Base-by-base conservation (phyloP, 2,888 invertebrate species). In the Phengaris alcon region DNA sequence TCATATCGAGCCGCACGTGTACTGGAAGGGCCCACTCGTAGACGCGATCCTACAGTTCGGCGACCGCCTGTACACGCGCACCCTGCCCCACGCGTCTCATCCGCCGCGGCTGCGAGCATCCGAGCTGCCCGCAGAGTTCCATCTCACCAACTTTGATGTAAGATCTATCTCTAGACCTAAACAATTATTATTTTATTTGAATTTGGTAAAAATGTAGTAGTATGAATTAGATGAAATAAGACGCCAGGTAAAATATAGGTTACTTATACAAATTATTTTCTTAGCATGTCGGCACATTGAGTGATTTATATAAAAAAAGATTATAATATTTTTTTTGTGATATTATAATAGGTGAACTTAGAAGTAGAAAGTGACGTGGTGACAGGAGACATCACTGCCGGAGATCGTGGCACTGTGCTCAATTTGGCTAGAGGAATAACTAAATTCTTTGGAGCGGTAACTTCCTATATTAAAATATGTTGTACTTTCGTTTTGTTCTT, bases 1-100 rank as follows among this genome's bases (percentile, higher is more conserved):
- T 0, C 86, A 91, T 73, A 90, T 95, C 0, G 95, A 95, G 80
- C 94, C 94, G 0, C 90, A 95, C 69, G 83, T 87, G 0, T 90
- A 93, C 77, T 96, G 95, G 94, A 95, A 94, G 74, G 84, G 94
- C 0, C 83, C 87, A 1, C 86, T 95, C 0, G 82, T 96, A 6
- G 95, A 96, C 83, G 92, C 94, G 0, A 89, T 95, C 4, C 81
- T 96, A 10, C 94, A 94, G 79, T 95, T 95, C 77, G 96, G 96
- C 0, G 95, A 96, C 84, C 83, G 94, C 0, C 83, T 96, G 4
- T 94, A 95, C 81, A 94, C 94, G 0, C 88, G 90, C 81, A 93
- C 94, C 0, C 81, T 91, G 68, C 86, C 86, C 0, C 79, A 79
- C 0, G 90, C 91, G 0, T 51, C 76, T 0, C 69, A 78, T 0